A percentile compares a stretch with the other conserved stretches of the same genome.
Evolutionary conservation across 92 coral and sea anemone genomes (phyloP).

Genomic region (Parazoanthus swiftii): DNA sequence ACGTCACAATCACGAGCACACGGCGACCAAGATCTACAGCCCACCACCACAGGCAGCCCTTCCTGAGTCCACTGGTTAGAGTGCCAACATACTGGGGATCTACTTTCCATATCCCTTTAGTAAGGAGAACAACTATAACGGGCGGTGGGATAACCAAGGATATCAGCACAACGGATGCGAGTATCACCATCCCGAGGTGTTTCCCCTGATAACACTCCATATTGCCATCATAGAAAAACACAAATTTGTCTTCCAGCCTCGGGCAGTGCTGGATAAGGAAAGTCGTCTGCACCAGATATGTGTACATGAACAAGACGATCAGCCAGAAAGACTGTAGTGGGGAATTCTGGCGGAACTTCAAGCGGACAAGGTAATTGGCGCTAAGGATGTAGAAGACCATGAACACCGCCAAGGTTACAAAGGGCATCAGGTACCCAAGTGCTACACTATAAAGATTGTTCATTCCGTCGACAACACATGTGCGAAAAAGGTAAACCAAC

Average conservation of each 20-base stretch:
- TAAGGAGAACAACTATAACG: constrained; percentile 62
- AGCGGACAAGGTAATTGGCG: constrained; percentile 64
- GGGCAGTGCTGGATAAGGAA: constrained; percentile 82
- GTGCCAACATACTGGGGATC: constrained; percentile 95
- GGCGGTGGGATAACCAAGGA: constrained; percentile 71
- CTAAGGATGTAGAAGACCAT: constrained; percentile 75
- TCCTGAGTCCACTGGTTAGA: constrained; percentile 76
- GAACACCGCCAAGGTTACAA: constrained; percentile 66
- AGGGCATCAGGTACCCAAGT: constrained; percentile 80
- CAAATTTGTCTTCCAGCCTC: constrained; percentile 60
- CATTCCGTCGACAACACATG: constrained; percentile 67
- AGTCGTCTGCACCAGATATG: constrained; percentile 74
- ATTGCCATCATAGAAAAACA: constrained; percentile 87
- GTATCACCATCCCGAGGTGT: constrained; percentile 68
- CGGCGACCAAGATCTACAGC: constrained; percentile 89
- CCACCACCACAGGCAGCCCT: constrained; percentile 94
- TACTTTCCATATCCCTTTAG: constrained; percentile 78
- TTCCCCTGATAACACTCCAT: constrained; percentile 72
- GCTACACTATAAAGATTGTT: constrained; percentile 72
- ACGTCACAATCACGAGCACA: constrained; percentile 71
- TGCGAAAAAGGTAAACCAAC: constrained; percentile 64
- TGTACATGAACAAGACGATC: constrained; percentile 82
- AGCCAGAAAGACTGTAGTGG: constrained; percentile 93
- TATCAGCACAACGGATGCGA: constrained; percentile 61
- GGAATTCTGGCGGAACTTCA: constrained; percentile 81